Percentiles rank a stretch among this genome's conserved stretches.
Evolutionary conservation across 2,888 invertebrate genomes (phyloP).

Genomic region (Spisula solida): DNA sequence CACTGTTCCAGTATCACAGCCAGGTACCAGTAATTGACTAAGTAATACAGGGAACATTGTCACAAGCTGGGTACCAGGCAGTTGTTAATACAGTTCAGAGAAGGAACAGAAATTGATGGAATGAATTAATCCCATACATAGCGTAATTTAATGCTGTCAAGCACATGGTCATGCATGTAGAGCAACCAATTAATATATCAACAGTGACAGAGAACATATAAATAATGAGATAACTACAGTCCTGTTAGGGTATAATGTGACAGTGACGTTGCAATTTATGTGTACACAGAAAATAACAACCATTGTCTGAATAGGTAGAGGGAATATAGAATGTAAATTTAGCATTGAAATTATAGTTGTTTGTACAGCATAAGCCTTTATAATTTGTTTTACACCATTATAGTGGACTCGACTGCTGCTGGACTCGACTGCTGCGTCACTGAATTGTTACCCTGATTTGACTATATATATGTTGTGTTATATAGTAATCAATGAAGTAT

Average conservation of each 20-base stretch:
- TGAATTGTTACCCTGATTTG: too few species aligned
- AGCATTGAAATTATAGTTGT: too few species aligned
- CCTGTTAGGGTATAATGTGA: too few species aligned
- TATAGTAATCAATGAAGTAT: not conserved
- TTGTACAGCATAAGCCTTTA: too few species aligned
- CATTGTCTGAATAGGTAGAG: too few species aligned
- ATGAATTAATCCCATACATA: not conserved
- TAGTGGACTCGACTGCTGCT: too few species aligned
- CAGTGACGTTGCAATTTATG: too few species aligned
- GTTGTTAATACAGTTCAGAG: not conserved
- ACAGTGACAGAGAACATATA: not conserved
- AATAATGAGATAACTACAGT: conserved; percentile 7
- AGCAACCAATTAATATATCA: not conserved
- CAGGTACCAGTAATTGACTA: not conserved
- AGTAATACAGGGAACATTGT: not conserved
- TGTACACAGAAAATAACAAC: too few species aligned
- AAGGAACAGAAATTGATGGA: not conserved
- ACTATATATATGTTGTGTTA: too few species aligned
- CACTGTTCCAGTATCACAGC: not conserved
- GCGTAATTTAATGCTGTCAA: not conserved
- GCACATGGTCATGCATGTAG: not conserved
- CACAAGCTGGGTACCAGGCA: not conserved
- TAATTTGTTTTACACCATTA: too few species aligned
- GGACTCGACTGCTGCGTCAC: too few species aligned
- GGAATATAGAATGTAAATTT: too few species aligned